These are phyloP conservation scores for Dyspetes luteomarginatus DNA, from an alignment of 2,888 invertebrate species.

Conservation along the genomic window DNA sequence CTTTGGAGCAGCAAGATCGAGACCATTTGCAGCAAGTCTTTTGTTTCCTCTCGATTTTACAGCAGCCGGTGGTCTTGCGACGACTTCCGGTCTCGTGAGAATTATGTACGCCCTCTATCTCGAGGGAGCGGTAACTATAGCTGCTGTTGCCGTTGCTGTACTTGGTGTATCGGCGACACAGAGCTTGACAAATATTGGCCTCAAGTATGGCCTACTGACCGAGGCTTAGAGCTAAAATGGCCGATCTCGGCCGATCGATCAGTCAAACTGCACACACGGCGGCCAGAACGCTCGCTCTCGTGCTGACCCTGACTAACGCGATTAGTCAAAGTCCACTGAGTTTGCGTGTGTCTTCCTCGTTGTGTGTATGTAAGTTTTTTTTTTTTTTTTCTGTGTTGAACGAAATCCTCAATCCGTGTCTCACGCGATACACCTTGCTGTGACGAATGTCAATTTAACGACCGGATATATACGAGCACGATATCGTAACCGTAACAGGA, in stretches of 20 bases:
- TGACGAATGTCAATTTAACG: constrained; percentile 2
- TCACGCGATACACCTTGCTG: constrained; percentile 12
- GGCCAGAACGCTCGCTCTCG: not conserved
- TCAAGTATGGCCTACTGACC: constrained; percentile 85
- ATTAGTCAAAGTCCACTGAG: constrained; percentile 1
- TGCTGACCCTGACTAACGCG: constrained; percentile 30
- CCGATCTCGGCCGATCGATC: constrained; percentile 37
- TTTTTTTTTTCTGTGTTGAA: not conserved
- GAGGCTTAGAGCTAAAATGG: constrained; percentile 79
- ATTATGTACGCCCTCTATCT: constrained; percentile 88
- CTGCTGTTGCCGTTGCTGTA: constrained; percentile 86
- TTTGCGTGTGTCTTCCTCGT: no score
- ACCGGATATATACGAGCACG: not conserved
- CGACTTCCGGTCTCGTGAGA: constrained; percentile 85
- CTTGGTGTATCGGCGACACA: constrained; percentile 86
- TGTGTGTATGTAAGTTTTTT: not conserved
- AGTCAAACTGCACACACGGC: not conserved
- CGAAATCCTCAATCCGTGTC: not conserved
- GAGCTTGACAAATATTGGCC: constrained; percentile 85
- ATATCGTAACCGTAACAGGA: not conserved
- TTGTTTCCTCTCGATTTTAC: constrained; percentile 90
- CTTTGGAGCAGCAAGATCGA: constrained; percentile 86
- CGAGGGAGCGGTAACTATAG: constrained; percentile 87
- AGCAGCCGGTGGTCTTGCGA: constrained; percentile 88
- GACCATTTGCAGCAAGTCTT: constrained; percentile 84